Percentiles rank a stretch among this genome's conserved stretches.
phyloP scores from a whole-genome alignment of 2,888 invertebrate genomes.

The Pachliopta kotzebuea region DNA sequence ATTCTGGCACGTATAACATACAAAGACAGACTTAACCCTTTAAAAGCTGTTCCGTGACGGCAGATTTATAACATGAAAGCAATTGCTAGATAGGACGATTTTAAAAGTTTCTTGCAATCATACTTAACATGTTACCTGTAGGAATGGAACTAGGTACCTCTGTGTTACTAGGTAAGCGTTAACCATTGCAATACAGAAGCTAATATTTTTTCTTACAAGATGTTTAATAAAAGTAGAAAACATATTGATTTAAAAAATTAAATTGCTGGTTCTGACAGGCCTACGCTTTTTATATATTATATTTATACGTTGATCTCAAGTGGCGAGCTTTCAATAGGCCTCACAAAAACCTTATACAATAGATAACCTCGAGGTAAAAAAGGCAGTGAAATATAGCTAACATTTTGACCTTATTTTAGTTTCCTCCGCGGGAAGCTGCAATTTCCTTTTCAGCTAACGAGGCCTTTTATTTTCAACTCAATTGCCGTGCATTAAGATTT shows the following conservation, averaged over 20 bases:
- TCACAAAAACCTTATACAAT: slow-evolving; percentile 44
- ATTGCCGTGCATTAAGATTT: slow-evolving; percentile 46
- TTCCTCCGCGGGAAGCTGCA: slow-evolving; percentile 69
- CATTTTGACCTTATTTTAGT: slow-evolving; percentile 75
- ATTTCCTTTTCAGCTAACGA: slow-evolving; percentile 78
- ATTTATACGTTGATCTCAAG: slow-evolving; percentile 32
- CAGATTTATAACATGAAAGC: not conserved
- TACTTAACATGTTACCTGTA: not conserved
- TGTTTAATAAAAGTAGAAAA: not conserved
- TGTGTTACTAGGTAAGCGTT: not conserved
- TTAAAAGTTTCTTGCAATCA: not conserved
- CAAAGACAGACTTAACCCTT: too few species aligned
- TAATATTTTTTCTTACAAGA: not conserved
- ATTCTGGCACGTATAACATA: too few species aligned
- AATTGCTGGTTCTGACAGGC: not conserved
- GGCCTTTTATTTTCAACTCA: slow-evolving; percentile 66
- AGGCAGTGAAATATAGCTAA: slow-evolving; percentile 55
- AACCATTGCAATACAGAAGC: not conserved
- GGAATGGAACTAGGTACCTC: not conserved
- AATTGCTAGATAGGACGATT: too few species aligned
- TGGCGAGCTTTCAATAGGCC: slow-evolving; percentile 35
- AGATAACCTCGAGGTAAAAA: slow-evolving; percentile 48
- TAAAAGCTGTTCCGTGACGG: too few species aligned
- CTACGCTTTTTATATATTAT: slow-evolving; percentile 9
- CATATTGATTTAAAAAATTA: not conserved